Evolutionary conservation across 35 echinoderm and acorn worm species (phyloP), one percentile per base, ranked within the genome.

Genomic region (Diadema setosum): DNA sequence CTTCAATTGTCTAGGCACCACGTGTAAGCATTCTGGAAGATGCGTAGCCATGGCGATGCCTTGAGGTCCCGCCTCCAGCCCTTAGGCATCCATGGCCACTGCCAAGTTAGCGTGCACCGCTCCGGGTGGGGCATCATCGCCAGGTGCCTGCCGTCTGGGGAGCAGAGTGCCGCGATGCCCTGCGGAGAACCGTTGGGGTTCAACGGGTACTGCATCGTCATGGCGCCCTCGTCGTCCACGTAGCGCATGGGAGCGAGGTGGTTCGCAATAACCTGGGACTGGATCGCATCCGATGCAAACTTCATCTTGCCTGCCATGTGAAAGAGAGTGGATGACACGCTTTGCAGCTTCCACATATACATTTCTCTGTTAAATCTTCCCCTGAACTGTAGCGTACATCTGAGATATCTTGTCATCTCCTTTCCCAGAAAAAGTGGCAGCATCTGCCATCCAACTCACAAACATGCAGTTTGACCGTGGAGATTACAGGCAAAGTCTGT

Each of bases 61-160:
- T 89, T 94, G 41, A 94, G 20, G 17, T 84, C 84, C 55, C 26
- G 46, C 32, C 88, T 65, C 96, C 96, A 99, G 4, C 92, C 89
- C 37, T 42, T 70, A 20, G 96, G 96, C 92, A 94, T 99, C 96
- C 96, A 98, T 0, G 96, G 88, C 96, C 96, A 98, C 76, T 98
- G 96, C 96, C 96, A 98, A 21, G 86, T 86, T 42, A 86, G 74
- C 4, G 92, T 94, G 42, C 88, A 82, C 33, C 96, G 81, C 82
- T 98, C 96, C 20, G 96, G 96, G 56, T 98, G 96, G 16, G 96
- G 96, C 96, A 98, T 98, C 31, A 98, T 80, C 17, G 96, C 96
- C 11, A 98, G 84, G 73, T 98, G 96, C 24, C 92, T 92, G 7
- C 96, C 96, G 75, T 98, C 96, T 27, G 73, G 48, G 2, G 96